Conservation (phyloP, 2,888 invertebrate genomes). For the Carpatolechia fugitivella region DNA sequence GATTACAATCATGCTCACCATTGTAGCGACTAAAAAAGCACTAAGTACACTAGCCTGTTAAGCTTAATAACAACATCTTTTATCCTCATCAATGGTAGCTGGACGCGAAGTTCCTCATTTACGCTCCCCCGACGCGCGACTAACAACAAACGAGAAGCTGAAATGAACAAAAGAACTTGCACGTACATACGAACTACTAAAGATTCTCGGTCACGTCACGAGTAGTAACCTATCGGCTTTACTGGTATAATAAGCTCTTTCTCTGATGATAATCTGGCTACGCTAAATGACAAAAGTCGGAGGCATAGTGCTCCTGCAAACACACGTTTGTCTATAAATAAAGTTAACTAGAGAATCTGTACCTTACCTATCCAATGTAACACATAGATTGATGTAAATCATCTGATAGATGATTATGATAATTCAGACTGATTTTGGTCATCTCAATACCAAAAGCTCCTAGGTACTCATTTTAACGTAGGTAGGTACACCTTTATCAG, state of each 20-base stretch:
- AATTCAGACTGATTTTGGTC: too few species aligned
- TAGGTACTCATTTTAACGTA: too few species aligned
- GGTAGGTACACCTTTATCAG: too few species aligned
- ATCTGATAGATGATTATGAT: too few species aligned
- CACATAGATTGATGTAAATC: too few species aligned
- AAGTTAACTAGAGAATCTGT: too few species aligned
- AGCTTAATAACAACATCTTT: neutral
- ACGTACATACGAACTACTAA: constrained; percentile 42
- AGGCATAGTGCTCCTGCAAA: too few species aligned
- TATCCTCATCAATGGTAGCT: constrained; percentile 12
- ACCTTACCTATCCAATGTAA: too few species aligned
- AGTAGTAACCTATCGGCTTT: neutral
- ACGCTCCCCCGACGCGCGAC: constrained; percentile 8
- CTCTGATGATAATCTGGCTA: neutral
- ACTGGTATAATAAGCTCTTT: neutral
- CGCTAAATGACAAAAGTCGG: too few species aligned
- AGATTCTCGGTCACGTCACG: constrained; percentile 34
- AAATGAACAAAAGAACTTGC: constrained; percentile 30
- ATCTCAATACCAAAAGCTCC: too few species aligned
- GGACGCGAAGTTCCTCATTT: constrained; percentile 9
- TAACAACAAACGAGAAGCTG: constrained; percentile 33
- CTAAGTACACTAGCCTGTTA: neutral
- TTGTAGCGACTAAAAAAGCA: neutral
- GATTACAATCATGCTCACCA: neutral
- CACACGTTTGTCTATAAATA: too few species aligned